Percentiles rank a stretch among this genome's conserved stretches.
phyloP scores from a whole-genome alignment of 2,888 invertebrate species.

The Orthonychiurus folsomi region DNA sequence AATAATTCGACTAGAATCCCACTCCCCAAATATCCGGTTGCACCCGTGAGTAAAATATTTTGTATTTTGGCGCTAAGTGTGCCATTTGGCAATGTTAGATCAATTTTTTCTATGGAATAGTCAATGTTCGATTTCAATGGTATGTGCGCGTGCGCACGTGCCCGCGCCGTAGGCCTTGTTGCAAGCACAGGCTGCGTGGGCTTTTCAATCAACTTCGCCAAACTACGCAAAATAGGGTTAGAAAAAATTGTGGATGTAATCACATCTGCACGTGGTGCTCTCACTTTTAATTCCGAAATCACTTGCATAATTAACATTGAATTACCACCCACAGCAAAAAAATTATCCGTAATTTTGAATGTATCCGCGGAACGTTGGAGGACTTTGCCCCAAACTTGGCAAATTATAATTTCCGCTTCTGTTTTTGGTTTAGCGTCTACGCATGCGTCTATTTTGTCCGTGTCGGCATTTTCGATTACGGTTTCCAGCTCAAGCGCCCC shows the following conservation, averaged over 20 bases:
- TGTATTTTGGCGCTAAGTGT: background rate
- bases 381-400: background rate
- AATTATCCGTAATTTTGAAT: background rate
- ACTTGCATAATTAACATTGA: background rate
- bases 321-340: constrained; percentile 9
- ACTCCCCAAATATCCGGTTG: constrained; percentile 28
- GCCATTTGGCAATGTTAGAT: background rate
- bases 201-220: background rate
- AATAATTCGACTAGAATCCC: constrained; percentile 25
- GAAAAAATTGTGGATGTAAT: background rate
- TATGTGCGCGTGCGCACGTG: too few relatives aligned
- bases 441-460: background rate
- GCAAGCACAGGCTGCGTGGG: background rate
- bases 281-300: background rate
- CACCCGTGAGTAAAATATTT: constrained; percentile 28
- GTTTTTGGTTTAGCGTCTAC: background rate
- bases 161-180: background rate
- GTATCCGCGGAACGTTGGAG: background rate
- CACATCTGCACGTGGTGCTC: background rate
- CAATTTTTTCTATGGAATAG: background rate
- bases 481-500: background rate
- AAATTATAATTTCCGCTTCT: background rate
- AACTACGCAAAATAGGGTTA: background rate
- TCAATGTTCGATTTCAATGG: background rate
- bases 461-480: too few relatives aligned